Evolutionary conservation across 2,113 vertebrate species (phyloP).

Genomic region (Corythoichthys haematopterus): DNA sequence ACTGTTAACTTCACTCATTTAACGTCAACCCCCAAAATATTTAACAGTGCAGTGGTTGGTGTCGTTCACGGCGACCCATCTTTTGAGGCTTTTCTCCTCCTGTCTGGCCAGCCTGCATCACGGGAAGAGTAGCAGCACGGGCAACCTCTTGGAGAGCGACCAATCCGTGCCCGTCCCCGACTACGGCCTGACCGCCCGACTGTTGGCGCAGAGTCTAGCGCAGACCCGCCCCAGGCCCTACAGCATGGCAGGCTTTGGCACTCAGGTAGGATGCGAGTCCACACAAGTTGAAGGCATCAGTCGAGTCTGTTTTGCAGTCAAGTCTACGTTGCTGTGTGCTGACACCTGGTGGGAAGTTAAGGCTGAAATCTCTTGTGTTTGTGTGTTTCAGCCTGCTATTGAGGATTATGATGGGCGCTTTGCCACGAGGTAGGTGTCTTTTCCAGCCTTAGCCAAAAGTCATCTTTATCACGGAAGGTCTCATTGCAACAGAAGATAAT

Average conservation of each 20-base stretch:
- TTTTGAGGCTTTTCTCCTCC: constrained; percentile 22
- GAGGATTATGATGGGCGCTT: constrained; percentile 90
- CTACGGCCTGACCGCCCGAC: constrained; percentile 86
- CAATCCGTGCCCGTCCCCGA: constrained; percentile 86
- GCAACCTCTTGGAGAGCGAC: constrained; percentile 92
- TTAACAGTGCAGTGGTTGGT: no score
- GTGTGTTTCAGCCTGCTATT: constrained; percentile 73
- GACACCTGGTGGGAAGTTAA: constrained; percentile 54
- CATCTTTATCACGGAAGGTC: neutral
- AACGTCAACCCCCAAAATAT: no score
- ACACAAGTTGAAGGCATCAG: constrained; percentile 2
- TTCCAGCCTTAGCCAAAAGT: constrained; percentile 5
- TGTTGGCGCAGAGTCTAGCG: constrained; percentile 78
- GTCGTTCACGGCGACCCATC: neutral
- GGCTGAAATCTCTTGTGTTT: neutral
- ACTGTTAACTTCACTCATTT: no score
- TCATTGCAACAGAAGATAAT: neutral
- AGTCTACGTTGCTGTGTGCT: constrained; percentile 20
- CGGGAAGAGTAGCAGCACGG: constrained; percentile 97
- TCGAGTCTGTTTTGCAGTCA: neutral
- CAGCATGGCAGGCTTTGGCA: constrained; percentile 91
- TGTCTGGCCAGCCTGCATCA: constrained; percentile 80
- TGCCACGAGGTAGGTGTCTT: constrained; percentile 86
- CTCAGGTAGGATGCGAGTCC: constrained; percentile 77
- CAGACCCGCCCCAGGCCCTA: constrained; percentile 92